Conservation (phyloP, 2,888 invertebrate species). For the Ganaspis brasiliensis region DNA sequence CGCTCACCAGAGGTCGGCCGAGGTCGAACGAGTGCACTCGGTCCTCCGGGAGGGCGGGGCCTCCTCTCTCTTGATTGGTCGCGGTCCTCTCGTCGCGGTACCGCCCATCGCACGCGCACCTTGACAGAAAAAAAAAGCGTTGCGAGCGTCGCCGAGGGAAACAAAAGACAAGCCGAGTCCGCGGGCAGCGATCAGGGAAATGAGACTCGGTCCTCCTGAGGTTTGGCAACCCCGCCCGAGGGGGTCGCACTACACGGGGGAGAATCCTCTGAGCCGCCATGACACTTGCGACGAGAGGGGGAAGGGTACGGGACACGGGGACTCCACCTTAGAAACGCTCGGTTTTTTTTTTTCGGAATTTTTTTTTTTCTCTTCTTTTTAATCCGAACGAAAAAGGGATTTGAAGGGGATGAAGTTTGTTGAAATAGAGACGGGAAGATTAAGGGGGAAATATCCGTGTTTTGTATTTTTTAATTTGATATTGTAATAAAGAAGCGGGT, state of each 20-base stretch:
- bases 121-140: conserved; percentile 56
- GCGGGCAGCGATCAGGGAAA: conserved; percentile 36
- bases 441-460: no score
- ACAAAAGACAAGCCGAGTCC: conserved; percentile 53
- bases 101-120: conserved; percentile 61
- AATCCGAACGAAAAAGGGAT: no score
- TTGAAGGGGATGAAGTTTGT: no score
- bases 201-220: conserved; percentile 33
- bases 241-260: conserved; percentile 9
- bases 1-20: conserved; percentile 47
- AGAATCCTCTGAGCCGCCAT: conserved; percentile 51
- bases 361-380: no score
- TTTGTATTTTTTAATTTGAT: no score
- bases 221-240: conserved; percentile 46
- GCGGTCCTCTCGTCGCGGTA: conserved; percentile 51
- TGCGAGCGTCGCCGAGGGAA: conserved; percentile 48
- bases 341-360: no score
- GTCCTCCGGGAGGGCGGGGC: conserved; percentile 57
- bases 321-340: no score
- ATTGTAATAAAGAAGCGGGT: no score
- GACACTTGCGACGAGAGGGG: background rate
- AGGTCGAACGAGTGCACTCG: conserved; percentile 45
- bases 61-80: conserved; percentile 57
- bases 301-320: no score
- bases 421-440: no score